Percentiles rank a stretch among this genome's conserved stretches.
Evolutionary conservation across 2,888 invertebrate species (phyloP).

Genomic region (Nysson spinosus): DNA sequence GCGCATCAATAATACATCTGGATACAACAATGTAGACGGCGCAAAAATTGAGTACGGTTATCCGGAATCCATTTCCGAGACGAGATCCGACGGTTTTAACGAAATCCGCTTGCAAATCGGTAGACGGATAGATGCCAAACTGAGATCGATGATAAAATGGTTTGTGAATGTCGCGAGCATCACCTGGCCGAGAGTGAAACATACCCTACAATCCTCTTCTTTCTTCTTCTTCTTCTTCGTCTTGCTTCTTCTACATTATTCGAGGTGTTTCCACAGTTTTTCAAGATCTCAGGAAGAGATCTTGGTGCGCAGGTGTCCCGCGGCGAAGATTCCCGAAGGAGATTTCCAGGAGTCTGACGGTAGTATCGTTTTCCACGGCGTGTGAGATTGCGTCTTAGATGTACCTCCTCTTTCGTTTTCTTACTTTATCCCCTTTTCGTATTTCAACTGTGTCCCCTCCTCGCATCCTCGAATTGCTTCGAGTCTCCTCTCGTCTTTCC

Average conservation of each 20-base stretch:
- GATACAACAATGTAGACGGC: conserved; percentile 37
- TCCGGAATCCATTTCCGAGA: conserved; percentile 45
- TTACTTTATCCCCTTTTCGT: conserved; percentile 9
- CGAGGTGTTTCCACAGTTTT: conserved; percentile 33
- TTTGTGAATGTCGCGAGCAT: neutral
- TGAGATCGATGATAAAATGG: conserved; percentile 1
- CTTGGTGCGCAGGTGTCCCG: conserved; percentile 62
- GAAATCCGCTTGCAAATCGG: neutral
- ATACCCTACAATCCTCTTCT: conserved; percentile 23
- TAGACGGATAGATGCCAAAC: neutral
- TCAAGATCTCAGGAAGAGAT: conserved; percentile 45
- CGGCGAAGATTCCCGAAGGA: conserved; percentile 63
- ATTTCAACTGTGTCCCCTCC: conserved; percentile 6
- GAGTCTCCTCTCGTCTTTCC: conserved; percentile 17
- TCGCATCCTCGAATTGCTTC: conserved; percentile 24
- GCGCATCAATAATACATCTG: conserved; percentile 45
- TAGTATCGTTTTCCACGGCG: conserved; percentile 57
- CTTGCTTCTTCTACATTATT: conserved; percentile 28
- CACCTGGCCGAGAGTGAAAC: conserved; percentile 20
- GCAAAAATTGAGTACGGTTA: conserved; percentile 51
- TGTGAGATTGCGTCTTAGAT: conserved; percentile 59
- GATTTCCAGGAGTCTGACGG: conserved; percentile 58
- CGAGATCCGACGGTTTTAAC: neutral
- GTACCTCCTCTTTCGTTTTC: conserved; percentile 5
- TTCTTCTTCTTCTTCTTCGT: conserved; percentile 8